Conservation (phyloP, 2,888 invertebrate species). For the Tridacna crocea region DNA sequence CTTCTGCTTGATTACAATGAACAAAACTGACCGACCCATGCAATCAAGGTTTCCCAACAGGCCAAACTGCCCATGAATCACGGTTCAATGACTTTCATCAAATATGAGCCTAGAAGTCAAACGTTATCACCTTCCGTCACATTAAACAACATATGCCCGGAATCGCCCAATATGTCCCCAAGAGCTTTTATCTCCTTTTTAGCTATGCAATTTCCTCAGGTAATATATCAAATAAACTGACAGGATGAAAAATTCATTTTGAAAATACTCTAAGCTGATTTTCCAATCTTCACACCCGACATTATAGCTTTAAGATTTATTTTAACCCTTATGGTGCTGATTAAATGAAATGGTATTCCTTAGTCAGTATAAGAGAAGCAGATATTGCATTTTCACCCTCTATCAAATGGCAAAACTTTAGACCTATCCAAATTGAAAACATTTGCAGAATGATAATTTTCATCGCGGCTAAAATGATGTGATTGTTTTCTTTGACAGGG, state of each 20-base stretch:
- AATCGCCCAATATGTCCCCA: slow-evolving; percentile 14
- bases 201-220: slow-evolving; percentile 33
- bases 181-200: slow-evolving; percentile 18
- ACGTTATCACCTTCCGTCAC: slow-evolving; percentile 42
- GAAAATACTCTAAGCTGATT: slow-evolving; percentile 18
- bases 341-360: too few species aligned
- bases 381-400: too few species aligned
- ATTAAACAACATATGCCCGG: slow-evolving; percentile 57
- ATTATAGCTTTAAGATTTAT: not conserved
- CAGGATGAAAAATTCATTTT: slow-evolving; percentile 29
- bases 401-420: too few species aligned
- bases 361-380: too few species aligned
- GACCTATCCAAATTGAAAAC: too few species aligned
- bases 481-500: too few species aligned
- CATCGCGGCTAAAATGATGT: too few species aligned
- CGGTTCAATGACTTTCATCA: slow-evolving; percentile 35
- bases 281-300: not conserved
- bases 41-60: slow-evolving; percentile 15
- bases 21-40: slow-evolving; percentile 13
- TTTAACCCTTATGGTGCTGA: too few species aligned
- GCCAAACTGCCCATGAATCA: slow-evolving; percentile 39
- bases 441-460: too few species aligned
- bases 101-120: slow-evolving; percentile 14
- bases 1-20: slow-evolving; percentile 12
- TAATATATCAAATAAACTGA: slow-evolving; percentile 51